Evolutionary conservation across 1,140 invertebrate species (phyloP).

Genomic region (Leptopilina boulardi): DNA sequence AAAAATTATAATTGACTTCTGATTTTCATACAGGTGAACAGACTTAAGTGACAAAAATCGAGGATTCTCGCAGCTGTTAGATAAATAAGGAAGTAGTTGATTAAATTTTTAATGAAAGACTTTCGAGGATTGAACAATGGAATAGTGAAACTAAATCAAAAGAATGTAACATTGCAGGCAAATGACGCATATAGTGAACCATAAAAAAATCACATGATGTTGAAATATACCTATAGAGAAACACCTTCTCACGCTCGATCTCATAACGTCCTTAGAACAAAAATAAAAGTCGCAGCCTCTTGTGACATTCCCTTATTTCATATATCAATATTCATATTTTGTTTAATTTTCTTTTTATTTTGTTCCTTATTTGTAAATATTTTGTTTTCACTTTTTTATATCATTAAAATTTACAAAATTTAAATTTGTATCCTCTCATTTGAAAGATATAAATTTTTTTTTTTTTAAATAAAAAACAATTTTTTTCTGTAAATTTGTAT

Average conservation of each 20-base stretch:
- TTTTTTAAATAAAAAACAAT: no score
- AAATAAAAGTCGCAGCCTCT: not conserved
- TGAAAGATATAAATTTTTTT: no score
- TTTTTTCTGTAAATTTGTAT: no score
- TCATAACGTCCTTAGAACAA: slow-evolving; percentile 28
- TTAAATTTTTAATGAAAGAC: not conserved
- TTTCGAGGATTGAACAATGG: slow-evolving; percentile 9
- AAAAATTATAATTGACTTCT: no score
- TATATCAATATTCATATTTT: no score
- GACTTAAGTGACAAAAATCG: not conserved
- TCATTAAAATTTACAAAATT: no score
- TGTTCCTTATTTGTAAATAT: not conserved
- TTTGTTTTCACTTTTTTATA: no score
- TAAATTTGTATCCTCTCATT: no score
- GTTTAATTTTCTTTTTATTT: not conserved
- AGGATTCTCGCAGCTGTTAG: not conserved
- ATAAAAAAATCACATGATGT: slow-evolving; percentile 27
- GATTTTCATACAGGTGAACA: not conserved
- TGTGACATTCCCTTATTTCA: not conserved
- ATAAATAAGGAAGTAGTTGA: not conserved
- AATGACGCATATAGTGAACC: slow-evolving; percentile 3
- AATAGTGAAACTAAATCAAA: slow-evolving; percentile 1
- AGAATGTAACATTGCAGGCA: slow-evolving; percentile 27
- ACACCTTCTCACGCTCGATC: slow-evolving; percentile 19
- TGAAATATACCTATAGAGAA: slow-evolving; percentile 14